Conservation (phyloP, 1,140 invertebrate genomes). For the Drosophila biarmipes region DNA sequence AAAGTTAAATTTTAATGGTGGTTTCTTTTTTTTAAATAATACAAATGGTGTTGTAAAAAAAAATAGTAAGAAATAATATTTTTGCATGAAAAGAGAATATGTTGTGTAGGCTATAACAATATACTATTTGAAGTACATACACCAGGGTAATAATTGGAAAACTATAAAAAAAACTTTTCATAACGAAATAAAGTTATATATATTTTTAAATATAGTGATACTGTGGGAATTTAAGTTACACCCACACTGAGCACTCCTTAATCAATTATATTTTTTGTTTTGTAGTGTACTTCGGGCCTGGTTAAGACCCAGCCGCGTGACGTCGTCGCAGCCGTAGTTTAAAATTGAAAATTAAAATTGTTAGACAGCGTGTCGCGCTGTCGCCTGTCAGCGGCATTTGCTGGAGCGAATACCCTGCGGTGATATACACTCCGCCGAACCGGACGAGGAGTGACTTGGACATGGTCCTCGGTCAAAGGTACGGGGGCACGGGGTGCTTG, state of each 20-base stretch:
- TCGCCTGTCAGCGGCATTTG: conserved; percentile 71
- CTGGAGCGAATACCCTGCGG: conserved; percentile 66
- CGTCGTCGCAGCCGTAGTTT: conserved; percentile 53
- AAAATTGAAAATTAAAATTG: conserved; percentile 82
- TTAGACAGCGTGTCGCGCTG: conserved; percentile 80
- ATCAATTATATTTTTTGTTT: background rate
- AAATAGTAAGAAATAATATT: too few species aligned
- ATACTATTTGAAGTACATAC: too few species aligned
- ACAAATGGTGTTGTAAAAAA: too few species aligned
- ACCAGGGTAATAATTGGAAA: too few species aligned
- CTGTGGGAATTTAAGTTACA: too few species aligned
- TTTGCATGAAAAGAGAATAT: too few species aligned
- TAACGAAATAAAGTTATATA: too few species aligned
- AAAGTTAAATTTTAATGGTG: too few species aligned
- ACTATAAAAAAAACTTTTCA: too few species aligned
- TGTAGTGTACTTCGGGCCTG: conserved; percentile 29
- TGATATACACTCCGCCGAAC: conserved; percentile 42
- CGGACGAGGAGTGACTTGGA: conserved; percentile 36
- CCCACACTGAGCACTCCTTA: background rate
- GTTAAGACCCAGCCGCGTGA: conserved; percentile 54
- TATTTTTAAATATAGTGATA: too few species aligned
- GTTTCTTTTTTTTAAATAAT: too few species aligned
- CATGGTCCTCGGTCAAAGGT: conserved; percentile 31
- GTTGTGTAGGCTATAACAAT: too few species aligned
- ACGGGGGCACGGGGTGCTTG: background rate